Conservation (phyloP, 2,797 vertebrate species). For the Hemitrygon akajei region DNA sequence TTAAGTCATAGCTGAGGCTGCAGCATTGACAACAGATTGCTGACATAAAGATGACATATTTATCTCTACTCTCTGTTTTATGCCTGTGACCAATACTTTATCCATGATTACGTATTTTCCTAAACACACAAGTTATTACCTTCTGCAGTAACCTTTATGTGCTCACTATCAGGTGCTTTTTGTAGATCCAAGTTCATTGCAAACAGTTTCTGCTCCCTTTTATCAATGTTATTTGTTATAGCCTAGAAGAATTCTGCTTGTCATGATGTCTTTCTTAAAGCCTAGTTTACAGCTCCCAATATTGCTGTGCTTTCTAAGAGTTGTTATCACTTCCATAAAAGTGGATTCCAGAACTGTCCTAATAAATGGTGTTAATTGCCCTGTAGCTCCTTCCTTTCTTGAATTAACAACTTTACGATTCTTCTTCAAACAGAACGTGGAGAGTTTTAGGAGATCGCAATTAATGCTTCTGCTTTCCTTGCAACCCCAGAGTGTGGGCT, state of each 20-base stretch:
- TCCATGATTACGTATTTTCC: too few species aligned
- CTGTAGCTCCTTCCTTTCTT: background rate
- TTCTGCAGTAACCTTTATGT: too few species aligned
- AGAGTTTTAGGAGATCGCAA: background rate
- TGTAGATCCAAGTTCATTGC: too few species aligned
- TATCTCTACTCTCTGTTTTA: background rate
- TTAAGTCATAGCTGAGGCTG: background rate
- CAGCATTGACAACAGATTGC: too few species aligned
- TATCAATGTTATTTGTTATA: background rate
- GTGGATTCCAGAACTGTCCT: background rate
- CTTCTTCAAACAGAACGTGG: background rate
- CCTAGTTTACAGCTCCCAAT: background rate
- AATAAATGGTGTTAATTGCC: background rate
- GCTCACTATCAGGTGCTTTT: too few species aligned
- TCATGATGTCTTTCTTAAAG: too few species aligned
- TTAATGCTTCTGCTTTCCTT: background rate
- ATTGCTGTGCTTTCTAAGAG: background rate
- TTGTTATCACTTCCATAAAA: background rate
- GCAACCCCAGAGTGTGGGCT: background rate
- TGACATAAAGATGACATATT: too few species aligned
- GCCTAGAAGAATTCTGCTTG: background rate
- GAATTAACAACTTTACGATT: background rate
- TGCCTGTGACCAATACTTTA: background rate
- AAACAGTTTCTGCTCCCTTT: background rate
- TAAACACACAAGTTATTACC: too few species aligned